These are phyloP conservation scores for Labeo rohita DNA, from an alignment of 2,113 vertebrate genomes.

Conservation along the genomic window DNA sequence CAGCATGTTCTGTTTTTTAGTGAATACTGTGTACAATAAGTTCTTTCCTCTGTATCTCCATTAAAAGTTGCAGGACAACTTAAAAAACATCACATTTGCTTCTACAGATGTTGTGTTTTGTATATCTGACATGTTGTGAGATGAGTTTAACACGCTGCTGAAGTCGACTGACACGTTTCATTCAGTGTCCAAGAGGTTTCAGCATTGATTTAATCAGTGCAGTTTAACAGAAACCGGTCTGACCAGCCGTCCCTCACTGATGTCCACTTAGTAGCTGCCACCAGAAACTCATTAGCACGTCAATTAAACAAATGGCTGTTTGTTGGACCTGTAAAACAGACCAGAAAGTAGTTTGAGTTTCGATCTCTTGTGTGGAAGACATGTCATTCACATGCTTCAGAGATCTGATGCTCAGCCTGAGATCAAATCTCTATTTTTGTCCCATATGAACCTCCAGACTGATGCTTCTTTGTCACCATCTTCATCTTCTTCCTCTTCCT, in stretches of 20 bases:
- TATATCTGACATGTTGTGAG: neutral
- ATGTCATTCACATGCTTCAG: no score
- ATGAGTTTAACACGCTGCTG: neutral
- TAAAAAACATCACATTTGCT: neutral
- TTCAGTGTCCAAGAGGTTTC: neutral
- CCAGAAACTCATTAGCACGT: neutral
- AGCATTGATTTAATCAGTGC: neutral
- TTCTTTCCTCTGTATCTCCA: neutral
- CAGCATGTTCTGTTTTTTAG: no score
- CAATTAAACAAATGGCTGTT: neutral
- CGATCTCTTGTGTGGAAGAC: no score
- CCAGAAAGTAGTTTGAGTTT: no score
- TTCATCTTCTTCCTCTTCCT: constrained; percentile 64
- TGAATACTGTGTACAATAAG: no score
- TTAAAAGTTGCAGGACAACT: neutral
- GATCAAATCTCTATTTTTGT: neutral
- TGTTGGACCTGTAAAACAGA: neutral
- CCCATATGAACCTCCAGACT: no score
- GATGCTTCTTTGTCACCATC: constrained; percentile 56
- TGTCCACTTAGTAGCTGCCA: neutral
- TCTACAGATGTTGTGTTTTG: neutral
- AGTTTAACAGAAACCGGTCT: neutral
- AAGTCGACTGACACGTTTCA: neutral
- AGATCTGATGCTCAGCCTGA: neutral
- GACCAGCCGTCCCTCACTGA: neutral